A percentile compares a stretch with the other conserved stretches of the same genome.
Evolutionary conservation across 2,888 invertebrate species (phyloP).

Genomic region (Gari tellinella): DNA sequence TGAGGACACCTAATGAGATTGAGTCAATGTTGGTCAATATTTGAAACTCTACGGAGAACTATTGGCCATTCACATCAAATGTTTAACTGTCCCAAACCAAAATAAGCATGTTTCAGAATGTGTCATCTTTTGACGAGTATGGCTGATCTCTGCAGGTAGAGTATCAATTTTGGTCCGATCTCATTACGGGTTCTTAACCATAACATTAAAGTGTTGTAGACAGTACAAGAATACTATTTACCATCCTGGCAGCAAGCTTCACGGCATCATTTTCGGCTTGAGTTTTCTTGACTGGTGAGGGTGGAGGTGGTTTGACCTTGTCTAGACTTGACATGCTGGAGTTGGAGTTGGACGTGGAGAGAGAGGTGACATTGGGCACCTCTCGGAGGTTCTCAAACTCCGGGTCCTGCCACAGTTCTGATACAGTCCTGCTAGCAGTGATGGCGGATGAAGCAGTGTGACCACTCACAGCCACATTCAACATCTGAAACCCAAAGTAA

Average conservation of each 20-base stretch:
- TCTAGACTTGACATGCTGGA: conserved; percentile 37
- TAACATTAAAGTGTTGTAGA: too few relatives aligned
- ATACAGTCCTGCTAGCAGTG: conserved; percentile 72
- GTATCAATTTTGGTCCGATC: too few relatives aligned
- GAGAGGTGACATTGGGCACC: conserved; percentile 24
- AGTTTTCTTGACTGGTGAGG: conserved; percentile 35
- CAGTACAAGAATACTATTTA: conserved; percentile 71
- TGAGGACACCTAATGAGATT: too few relatives aligned
- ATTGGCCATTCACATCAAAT: too few relatives aligned
- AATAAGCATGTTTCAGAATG: too few relatives aligned
- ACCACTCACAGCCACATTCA: conserved; percentile 83
- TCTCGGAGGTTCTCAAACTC: conserved; percentile 68
- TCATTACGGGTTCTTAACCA: too few relatives aligned
- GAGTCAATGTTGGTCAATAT: too few relatives aligned
- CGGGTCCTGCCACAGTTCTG: conserved; percentile 73
- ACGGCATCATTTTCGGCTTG: conserved; percentile 73
- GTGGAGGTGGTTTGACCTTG: conserved; percentile 39
- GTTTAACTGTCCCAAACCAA: too few relatives aligned
- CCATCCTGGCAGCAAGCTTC: conserved; percentile 87
- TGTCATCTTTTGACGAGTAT: too few relatives aligned
- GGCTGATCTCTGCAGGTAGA: too few relatives aligned
- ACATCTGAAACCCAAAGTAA: conserved; percentile 75
- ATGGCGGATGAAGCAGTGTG: conserved; percentile 76
- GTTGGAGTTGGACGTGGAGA: conserved; percentile 51
- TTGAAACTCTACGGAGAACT: too few relatives aligned